phyloP scores from a whole-genome alignment of 2,888 invertebrate species.

The Pachliopta kotzebuea region DNA sequence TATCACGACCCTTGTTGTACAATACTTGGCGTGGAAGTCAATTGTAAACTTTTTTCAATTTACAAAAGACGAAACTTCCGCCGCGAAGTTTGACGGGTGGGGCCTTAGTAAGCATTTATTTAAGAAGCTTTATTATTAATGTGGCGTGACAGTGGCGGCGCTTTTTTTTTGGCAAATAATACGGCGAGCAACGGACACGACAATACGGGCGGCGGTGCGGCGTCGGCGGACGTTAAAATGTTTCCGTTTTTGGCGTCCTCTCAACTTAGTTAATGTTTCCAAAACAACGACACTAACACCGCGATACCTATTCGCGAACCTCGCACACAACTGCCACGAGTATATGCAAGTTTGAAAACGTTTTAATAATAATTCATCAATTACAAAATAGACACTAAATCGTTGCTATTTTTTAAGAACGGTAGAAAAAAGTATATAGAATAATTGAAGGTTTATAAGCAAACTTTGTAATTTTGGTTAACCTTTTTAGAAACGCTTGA shows the following conservation, averaged over 20 bases:
- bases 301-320: conserved; percentile 37
- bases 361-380: conserved; percentile 5
- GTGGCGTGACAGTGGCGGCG: conserved; percentile 44
- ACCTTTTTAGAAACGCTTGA: no score
- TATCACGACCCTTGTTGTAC: not conserved
- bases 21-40: not conserved
- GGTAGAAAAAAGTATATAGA: not conserved
- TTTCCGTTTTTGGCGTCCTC: conserved; percentile 75
- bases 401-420: not conserved
- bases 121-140: conserved; percentile 31
- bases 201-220: conserved; percentile 53
- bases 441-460: not conserved
- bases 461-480: no score
- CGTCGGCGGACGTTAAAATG: conserved; percentile 62
- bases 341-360: conserved; percentile 23
- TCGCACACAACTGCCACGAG: conserved; percentile 32
- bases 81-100: conserved; percentile 18
- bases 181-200: conserved; percentile 49
- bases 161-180: conserved; percentile 56
- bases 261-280: conserved; percentile 76
- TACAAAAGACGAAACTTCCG: conserved; percentile 24
- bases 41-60: conserved; percentile 2
- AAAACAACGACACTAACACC: conserved; percentile 67
- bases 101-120: conserved; percentile 23
- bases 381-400: not conserved